phyloP scores from a whole-genome alignment of 2,888 invertebrate species.

The Notocelia uddmanniana region DNA sequence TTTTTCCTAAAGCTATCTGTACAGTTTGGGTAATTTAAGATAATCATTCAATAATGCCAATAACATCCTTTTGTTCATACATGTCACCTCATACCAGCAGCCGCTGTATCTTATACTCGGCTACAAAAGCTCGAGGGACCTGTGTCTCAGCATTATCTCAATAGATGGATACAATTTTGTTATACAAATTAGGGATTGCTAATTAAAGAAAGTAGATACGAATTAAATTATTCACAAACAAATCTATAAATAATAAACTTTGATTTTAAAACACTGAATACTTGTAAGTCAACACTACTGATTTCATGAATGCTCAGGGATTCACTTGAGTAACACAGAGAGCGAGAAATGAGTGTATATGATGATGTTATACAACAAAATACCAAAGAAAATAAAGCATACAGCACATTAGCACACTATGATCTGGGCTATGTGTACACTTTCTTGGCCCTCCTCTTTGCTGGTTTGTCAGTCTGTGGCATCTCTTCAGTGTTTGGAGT shows the following conservation, averaged over 20 bases:
- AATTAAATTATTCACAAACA: constrained; percentile 83
- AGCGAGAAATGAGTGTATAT: constrained; percentile 53
- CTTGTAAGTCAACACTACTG: constrained; percentile 78
- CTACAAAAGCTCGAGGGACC: constrained; percentile 61
- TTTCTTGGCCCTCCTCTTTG: constrained; percentile 26
- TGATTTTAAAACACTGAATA: constrained; percentile 81
- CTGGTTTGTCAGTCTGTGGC: constrained; percentile 24
- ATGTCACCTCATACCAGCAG: constrained; percentile 63
- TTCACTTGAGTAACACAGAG: constrained; percentile 73
- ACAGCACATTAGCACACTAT: constrained; percentile 11
- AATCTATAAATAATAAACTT: constrained; percentile 84
- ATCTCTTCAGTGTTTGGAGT: constrained; percentile 20
- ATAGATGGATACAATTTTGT: constrained; percentile 72
- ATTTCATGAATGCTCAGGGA: constrained; percentile 74
- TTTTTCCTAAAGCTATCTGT: constrained; percentile 86
- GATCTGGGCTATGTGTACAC: constrained; percentile 24
- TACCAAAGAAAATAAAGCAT: constrained; percentile 20
- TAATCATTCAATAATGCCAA: constrained; percentile 71
- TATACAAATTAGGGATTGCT: constrained; percentile 67
- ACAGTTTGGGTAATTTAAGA: constrained; percentile 73
- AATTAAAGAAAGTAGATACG: constrained; percentile 76
- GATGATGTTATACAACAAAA: constrained; percentile 25
- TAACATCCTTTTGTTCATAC: constrained; percentile 60
- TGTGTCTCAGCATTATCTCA: constrained; percentile 64
- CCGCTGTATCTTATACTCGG: constrained; percentile 79